A percentile compares a stretch with the other conserved stretches of the same genome.
These are phyloP conservation scores for Tetramorium parvispinum DNA, from an alignment of 1,140 invertebrate genomes.

Conservation along the genomic window DNA sequence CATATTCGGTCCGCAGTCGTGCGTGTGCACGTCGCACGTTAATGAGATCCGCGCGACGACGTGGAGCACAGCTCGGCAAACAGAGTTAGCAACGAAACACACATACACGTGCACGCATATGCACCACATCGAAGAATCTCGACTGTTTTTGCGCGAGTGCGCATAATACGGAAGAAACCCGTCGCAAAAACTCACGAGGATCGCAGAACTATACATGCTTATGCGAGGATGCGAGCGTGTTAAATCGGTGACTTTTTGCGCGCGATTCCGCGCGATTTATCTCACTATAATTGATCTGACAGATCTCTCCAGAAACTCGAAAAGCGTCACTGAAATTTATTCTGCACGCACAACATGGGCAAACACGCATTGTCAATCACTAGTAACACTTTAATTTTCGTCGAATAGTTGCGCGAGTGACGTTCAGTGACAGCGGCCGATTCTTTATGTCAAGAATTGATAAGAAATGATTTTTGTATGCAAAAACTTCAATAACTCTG, in stretches of 20 bases:
- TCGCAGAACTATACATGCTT: not conserved
- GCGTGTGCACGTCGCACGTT: slow-evolving; percentile 48
- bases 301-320: not conserved
- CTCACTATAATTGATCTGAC: slow-evolving; percentile 20
- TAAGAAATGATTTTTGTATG: too few species aligned
- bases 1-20: slow-evolving; percentile 41
- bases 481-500: too few species aligned
- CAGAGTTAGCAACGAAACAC: slow-evolving; percentile 29
- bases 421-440: too few species aligned
- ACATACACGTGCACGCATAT: not conserved
- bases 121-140: not conserved
- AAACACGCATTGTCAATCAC: not conserved
- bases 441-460: too few species aligned
- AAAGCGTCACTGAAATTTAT: slow-evolving; percentile 4
- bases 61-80: slow-evolving; percentile 37
- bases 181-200: slow-evolving; percentile 25
- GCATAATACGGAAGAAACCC: slow-evolving; percentile 29
- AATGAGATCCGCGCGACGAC: slow-evolving; percentile 49
- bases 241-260: slow-evolving; percentile 34
- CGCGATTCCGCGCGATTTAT: slow-evolving; percentile 16
- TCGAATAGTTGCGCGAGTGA: too few species aligned
- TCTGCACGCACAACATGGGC: not conserved
- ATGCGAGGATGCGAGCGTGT: not conserved
- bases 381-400: too few species aligned
- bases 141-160: slow-evolving; percentile 26